These are phyloP conservation scores for Amphiduros pacificus DNA, from an alignment of 2,888 invertebrate genomes.

Conservation along the genomic window DNA sequence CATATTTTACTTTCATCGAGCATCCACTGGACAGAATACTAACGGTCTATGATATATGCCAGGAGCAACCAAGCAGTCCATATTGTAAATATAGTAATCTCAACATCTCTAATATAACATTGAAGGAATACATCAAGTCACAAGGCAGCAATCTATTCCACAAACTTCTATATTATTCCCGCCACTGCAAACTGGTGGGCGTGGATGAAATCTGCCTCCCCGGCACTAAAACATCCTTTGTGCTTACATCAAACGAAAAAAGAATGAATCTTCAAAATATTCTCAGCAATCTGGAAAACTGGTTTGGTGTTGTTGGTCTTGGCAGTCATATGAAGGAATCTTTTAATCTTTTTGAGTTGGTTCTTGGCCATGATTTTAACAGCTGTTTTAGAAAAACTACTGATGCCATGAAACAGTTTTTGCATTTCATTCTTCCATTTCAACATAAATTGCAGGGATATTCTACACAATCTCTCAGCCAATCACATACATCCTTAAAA, in stretches of 20 bases:
- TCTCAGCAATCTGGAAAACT: slow-evolving; percentile 8
- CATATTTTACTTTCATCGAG: slow-evolving; percentile 2
- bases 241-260: slow-evolving; percentile 3
- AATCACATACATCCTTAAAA: too few relatives aligned
- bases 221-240: slow-evolving; percentile 3
- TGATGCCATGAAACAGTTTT: background rate
- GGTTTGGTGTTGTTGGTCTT: slow-evolving; percentile 16
- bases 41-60: slow-evolving; percentile 4
- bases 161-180: slow-evolving; percentile 16
- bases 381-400: background rate
- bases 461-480: background rate
- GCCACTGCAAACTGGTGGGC: slow-evolving; percentile 14
- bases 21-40: slow-evolving; percentile 18
- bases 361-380: slow-evolving; percentile 7
- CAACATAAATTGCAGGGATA: background rate
- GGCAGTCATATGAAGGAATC: background rate
- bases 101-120: background rate
- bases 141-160: slow-evolving; percentile 13
- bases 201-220: slow-evolving; percentile 16
- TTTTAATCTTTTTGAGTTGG: slow-evolving; percentile 2
- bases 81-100: background rate
- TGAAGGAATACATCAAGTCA: background rate
- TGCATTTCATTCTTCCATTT: background rate
- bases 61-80: background rate
- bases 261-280: slow-evolving; percentile 6